Base-by-base conservation (phyloP, 2,888 invertebrate genomes). In the Lepeophtheirus nordmannii region DNA sequence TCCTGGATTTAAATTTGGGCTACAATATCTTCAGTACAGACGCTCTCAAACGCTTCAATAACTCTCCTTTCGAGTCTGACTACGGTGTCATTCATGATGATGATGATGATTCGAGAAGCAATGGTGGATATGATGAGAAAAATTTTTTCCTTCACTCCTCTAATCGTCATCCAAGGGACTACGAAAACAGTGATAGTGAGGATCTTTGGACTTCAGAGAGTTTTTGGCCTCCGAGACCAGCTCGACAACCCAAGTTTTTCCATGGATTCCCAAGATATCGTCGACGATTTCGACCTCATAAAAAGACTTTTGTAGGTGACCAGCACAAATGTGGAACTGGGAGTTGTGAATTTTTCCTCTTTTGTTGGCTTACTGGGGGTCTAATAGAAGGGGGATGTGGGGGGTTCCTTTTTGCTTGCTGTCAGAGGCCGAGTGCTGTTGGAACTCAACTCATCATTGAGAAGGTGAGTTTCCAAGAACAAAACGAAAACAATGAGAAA, bases 361-460 rank as follows among this genome's bases (percentile, higher is more conserved):
- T 86, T 77, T 91, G 90, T 78, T 91, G 90, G 90, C 83, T 90
- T 82, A 82, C 86, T 68, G 87, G 89, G 71, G 90, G 90, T 68
- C 80, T 89, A 68, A 80, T 90, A 73, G 89, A 89, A 73, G 87
- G 87, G 70, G 83, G 87, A 70, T 91, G 90, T 76, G 80, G 80
- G 71, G 84, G 85, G 69, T 79, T 90, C 70, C 80, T 90, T 71
- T 86, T 84, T 74, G 89, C 89, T 70, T 91, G 90, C 81, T 91
- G 90, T 77, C 86, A 86, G 75, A 84, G 87, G 65, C 70, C 70
- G 65, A 70, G 72, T 62, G 58, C 67, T 38, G 63, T 64, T 20
- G 67, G 68, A n/a, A 62, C 17, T 10, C 58, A 59, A 23, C 20
- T 22, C 40, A 60, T 66, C 22, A 22, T 53, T 22, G 39, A 38